Base-by-base conservation (phyloP, 2,797 vertebrate species). In the Myoxocephalus aenaeus region DNA sequence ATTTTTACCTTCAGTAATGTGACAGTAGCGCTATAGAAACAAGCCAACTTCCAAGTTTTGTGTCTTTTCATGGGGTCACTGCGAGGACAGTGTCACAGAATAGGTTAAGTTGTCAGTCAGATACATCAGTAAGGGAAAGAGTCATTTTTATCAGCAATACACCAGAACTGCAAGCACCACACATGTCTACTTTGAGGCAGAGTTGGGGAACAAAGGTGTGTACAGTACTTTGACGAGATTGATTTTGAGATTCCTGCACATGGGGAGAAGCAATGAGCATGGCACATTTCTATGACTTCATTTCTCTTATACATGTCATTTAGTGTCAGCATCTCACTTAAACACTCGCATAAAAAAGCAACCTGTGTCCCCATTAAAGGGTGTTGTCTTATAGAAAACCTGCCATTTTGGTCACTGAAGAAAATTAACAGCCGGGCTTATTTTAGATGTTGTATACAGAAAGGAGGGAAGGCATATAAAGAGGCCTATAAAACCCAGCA, bases 401-500 rank as follows among this genome's bases (percentile, higher is more conserved):
- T 71, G 69, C 65, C 61, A 61, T 77, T 68, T 79, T 61, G n/a
- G 40, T 66, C 3, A 5, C 73, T 66, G 54, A 27, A 58, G 53
- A 56, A 79, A 84, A 87, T 86, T 53, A 86, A 75, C 64, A 70
- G 74, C 70, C 58, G 32, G 79, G 73, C 75, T 85, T 85, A 80
- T 84, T 78, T 83, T 83, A 84, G 84, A 86, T 51, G 77, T 80
- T 82, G 32, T 74, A 70, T 70, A 82, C 36, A 77, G 62, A 82
- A 81, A 77, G 66, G 51, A 11, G 67, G 81, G 69, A 76, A 38
- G 9, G 36, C 34, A 2, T 32, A 32, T 32, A 32, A 72, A 34
- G 20, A 68, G 13, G 51, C 70, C 69, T 22, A 59, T 65, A 74
- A 82, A 84, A 77, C 58, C 46, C 54, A 79, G 48, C 15, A 65